Percentiles rank a stretch among this genome's conserved stretches.
Conservation (phyloP, 2,888 invertebrate species). For the Agriopis aurantiaria region DNA sequence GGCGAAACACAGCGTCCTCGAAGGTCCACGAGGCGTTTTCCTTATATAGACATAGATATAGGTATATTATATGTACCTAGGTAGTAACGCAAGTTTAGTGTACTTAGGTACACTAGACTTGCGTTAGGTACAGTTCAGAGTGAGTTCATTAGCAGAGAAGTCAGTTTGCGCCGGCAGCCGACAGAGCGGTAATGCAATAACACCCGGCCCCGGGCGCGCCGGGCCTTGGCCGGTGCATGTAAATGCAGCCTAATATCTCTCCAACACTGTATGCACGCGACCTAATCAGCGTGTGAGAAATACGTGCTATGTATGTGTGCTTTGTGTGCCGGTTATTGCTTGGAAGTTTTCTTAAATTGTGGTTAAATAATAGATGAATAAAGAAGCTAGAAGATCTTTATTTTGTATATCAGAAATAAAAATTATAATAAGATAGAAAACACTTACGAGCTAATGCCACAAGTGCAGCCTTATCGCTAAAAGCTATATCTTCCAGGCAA, state of each 20-base stretch:
- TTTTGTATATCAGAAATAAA: no score
- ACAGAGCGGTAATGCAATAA: conserved; percentile 59
- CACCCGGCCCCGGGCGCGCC: conserved; percentile 28
- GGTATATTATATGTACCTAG: background rate
- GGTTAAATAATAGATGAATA: no score
- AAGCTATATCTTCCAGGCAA: no score
- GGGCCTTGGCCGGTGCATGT: conserved; percentile 55
- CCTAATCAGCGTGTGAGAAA: conserved; percentile 66
- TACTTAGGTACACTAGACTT: background rate
- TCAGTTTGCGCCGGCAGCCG: conserved; percentile 38
- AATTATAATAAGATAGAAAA: no score
- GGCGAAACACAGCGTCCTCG: no score
- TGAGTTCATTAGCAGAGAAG: conserved; percentile 41
- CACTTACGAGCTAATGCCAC: no score
- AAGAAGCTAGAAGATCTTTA: no score
- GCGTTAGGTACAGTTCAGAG: background rate
- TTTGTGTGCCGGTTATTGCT: conserved; percentile 16
- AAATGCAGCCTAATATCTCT: conserved; percentile 64
- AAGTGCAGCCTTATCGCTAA: no score
- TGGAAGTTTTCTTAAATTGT: conserved; percentile 20
- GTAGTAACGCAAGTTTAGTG: no score
- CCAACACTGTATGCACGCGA: conserved; percentile 61
- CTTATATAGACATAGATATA: no score
- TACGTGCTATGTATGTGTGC: conserved; percentile 31
- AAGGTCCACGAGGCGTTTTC: background rate